These are phyloP conservation scores for Rhineura floridana DNA, from an alignment of 2,113 vertebrate genomes.

Conservation along the genomic window DNA sequence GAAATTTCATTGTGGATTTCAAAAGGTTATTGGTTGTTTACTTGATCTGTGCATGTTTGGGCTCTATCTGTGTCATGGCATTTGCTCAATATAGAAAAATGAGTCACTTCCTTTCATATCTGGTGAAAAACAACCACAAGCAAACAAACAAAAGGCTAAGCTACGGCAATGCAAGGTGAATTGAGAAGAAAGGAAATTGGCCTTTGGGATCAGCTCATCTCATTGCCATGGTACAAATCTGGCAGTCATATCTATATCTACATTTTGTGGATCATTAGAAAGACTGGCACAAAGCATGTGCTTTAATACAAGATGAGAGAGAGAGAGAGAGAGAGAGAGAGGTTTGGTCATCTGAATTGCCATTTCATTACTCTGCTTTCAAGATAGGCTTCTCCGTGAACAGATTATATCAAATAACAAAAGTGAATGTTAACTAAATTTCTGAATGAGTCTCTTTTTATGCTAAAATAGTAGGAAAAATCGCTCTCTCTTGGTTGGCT, in stretches of 20 bases:
- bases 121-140: background rate
- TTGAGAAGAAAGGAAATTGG: background rate
- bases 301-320: background rate
- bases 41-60: background rate
- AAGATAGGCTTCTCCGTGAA: conserved; percentile 24
- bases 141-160: conserved; percentile 4
- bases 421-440: conserved; percentile 24
- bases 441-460: conserved; percentile 37
- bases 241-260: background rate
- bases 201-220: background rate
- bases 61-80: background rate
- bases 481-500: conserved; percentile 24
- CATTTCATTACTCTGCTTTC: background rate
- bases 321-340: background rate
- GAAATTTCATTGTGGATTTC: background rate
- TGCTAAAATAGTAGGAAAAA: background rate
- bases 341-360: background rate
- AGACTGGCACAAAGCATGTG: background rate
- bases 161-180: background rate
- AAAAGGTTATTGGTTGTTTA: conserved; percentile 31
- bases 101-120: conserved; percentile 15
- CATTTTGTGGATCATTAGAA: background rate
- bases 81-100: conserved; percentile 38
- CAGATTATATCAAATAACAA: conserved; percentile 10
- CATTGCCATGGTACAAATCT: background rate